Conservation (phyloP, 2,888 invertebrate species). For the Acutogordius australiensis region DNA sequence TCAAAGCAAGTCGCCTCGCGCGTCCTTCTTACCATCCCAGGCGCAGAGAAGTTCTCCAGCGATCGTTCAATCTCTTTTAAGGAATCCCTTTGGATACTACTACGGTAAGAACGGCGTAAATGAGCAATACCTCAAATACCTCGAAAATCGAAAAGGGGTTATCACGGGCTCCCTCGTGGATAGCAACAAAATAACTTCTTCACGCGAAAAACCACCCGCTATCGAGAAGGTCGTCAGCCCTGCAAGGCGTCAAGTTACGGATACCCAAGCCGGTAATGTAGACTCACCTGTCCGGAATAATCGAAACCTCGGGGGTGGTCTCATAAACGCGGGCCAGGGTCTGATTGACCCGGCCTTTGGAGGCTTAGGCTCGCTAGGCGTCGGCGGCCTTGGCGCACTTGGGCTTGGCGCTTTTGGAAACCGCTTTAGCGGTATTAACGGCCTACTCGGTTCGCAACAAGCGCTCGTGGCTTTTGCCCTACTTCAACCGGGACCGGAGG, state of each 20-base stretch:
- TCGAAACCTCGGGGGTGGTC: background rate
- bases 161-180: background rate
- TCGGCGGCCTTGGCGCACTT: background rate
- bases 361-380: background rate
- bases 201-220: background rate
- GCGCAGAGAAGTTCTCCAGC: too few relatives aligned
- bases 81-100: background rate
- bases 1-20: background rate
- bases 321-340: background rate
- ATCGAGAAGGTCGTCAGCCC: background rate
- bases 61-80: too few relatives aligned
- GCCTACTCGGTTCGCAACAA: background rate
- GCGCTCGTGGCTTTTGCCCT: constrained; percentile 3
- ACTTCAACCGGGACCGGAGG: constrained; percentile 3
- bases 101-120: background rate
- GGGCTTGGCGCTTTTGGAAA: background rate
- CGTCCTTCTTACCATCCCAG: background rate
- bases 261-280: background rate
- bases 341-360: too few relatives aligned
- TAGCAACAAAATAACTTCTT: background rate
- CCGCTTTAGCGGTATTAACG: background rate
- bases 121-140: background rate
- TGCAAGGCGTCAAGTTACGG: background rate
- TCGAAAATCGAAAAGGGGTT: background rate
- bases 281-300: background rate